These are phyloP conservation scores for Drosophila peninsularis DNA, from an alignment of 2,888 invertebrate species.

Conservation along the genomic window DNA sequence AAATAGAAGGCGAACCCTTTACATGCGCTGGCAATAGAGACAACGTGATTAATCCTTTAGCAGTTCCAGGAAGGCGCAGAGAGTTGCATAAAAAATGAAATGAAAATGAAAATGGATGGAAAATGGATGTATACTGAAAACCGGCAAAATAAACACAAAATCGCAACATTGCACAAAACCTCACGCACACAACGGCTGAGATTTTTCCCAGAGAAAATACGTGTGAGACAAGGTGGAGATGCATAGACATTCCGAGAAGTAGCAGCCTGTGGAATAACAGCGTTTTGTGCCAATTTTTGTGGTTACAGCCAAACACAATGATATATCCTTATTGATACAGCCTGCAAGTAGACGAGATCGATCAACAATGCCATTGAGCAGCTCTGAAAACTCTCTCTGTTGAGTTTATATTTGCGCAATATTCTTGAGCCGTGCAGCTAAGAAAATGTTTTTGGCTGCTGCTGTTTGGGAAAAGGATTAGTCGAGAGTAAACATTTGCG, in stretches of 20 bases:
- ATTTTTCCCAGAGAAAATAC: conserved; percentile 63
- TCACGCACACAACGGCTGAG: conserved; percentile 48
- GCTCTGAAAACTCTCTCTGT: not conserved
- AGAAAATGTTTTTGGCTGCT: conserved; percentile 73
- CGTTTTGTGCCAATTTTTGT: conserved; percentile 64
- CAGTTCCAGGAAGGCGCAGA: conserved; percentile 49
- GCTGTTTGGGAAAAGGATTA: conserved; percentile 68
- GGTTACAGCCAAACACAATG: conserved; percentile 55
- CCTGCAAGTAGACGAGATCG: conserved; percentile 29
- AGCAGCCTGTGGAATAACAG: conserved; percentile 38
- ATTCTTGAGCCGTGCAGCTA: conserved; percentile 70
- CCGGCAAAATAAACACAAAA: conserved; percentile 39
- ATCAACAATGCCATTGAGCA: conserved; percentile 6
- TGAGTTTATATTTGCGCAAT: conserved; percentile 69
- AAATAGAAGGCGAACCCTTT: conserved; percentile 35
- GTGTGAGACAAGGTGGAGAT: conserved; percentile 56
- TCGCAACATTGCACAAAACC: conserved; percentile 72
- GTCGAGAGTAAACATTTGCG: conserved; percentile 51
- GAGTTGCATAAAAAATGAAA: conserved; percentile 48
- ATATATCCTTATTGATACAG: conserved; percentile 72
- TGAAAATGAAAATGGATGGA: not conserved
- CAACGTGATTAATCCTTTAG: conserved; percentile 58
- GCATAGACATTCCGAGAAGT: conserved; percentile 61
- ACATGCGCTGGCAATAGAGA: conserved; percentile 15
- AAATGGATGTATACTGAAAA: conserved; percentile 5